Percentiles rank a stretch among this genome's conserved stretches.
These are phyloP conservation scores for Scatophagus argus DNA, from an alignment of 2,113 vertebrate species.

Conservation along the genomic window DNA sequence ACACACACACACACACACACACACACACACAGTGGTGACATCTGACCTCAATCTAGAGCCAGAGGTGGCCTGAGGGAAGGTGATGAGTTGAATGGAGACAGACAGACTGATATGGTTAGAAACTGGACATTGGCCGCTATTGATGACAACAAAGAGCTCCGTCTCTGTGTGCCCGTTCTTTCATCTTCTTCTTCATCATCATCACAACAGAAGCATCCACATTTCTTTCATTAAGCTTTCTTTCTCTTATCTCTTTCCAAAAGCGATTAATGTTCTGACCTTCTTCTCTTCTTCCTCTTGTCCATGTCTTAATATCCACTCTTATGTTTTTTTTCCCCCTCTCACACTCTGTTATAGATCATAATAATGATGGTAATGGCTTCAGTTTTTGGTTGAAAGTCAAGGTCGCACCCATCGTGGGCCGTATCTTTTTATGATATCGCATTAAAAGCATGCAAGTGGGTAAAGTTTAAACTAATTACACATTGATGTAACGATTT, in stretches of 20 bases:
- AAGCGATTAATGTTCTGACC: slow-evolving; percentile 52
- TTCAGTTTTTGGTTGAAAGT: slow-evolving; percentile 31
- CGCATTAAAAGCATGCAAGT: slow-evolving; percentile 11
- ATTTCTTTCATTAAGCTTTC: slow-evolving; percentile 43
- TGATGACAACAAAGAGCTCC: slow-evolving; percentile 69
- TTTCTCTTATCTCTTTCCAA: slow-evolving; percentile 60
- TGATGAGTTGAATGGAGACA: slow-evolving; percentile 58
- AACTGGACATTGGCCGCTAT: slow-evolving; percentile 71
- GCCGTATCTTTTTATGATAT: slow-evolving; percentile 32
- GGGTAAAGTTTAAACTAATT: slow-evolving; percentile 13
- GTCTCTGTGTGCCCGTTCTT: slow-evolving; percentile 47
- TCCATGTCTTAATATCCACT: not conserved
- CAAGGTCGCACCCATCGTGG: slow-evolving; percentile 22
- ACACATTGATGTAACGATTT: slow-evolving; percentile 2
- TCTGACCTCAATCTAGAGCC: slow-evolving; percentile 70
- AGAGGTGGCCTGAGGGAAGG: slow-evolving; percentile 71
- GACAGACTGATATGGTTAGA: slow-evolving; percentile 40
- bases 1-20: slow-evolving; percentile 23
- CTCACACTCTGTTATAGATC: slow-evolving; percentile 12
- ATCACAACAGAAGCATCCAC: slow-evolving; percentile 32
- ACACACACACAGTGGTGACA: slow-evolving; percentile 54
- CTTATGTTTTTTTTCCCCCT: slow-evolving; percentile 9
- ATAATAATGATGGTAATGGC: slow-evolving; percentile 34
- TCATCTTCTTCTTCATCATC: slow-evolving; percentile 54
- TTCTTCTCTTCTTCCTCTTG: slow-evolving; percentile 8